A percentile compares a stretch with the other conserved stretches of the same genome.
Evolutionary conservation across 2,888 invertebrate genomes (phyloP).

Genomic region (Napeogenes sylphis): DNA sequence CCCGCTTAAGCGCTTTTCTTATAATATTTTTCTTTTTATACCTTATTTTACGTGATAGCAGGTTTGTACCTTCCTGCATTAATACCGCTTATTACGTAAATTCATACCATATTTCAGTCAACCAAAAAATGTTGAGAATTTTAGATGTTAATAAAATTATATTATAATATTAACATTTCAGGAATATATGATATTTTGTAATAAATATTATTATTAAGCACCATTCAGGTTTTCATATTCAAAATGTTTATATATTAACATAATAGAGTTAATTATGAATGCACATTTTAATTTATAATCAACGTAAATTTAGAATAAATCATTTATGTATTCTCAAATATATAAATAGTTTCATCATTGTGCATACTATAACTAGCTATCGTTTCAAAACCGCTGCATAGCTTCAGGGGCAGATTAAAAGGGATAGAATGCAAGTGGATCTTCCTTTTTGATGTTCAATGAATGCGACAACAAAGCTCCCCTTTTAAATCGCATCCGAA

Average conservation of each 20-base stretch:
- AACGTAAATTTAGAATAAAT: too few relatives aligned
- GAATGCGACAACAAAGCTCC: slow-evolving; percentile 26
- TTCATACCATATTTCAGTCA: neutral
- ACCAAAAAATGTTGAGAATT: neutral
- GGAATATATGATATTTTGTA: neutral
- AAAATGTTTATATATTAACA: neutral
- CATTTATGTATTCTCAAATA: too few relatives aligned
- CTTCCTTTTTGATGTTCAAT: slow-evolving; percentile 16
- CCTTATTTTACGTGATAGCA: slow-evolving; percentile 11
- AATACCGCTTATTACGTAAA: neutral
- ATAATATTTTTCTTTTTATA: neutral
- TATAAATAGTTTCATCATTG: too few relatives aligned
- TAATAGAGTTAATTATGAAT: too few relatives aligned
- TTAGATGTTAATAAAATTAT: neutral
- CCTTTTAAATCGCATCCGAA: slow-evolving; percentile 18
- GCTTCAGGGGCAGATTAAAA: slow-evolving; percentile 6
- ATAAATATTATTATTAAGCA: too few relatives aligned
- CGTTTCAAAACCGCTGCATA: slow-evolving; percentile 1
- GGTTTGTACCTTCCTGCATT: neutral
- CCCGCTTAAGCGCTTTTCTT: slow-evolving; percentile 2
- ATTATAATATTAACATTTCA: neutral
- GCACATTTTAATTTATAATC: too few relatives aligned
- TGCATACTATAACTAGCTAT: neutral
- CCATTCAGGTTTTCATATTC: neutral
- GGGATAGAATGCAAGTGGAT: slow-evolving; percentile 10